Evolutionary conservation across 1,140 invertebrate genomes (phyloP), one percentile per base, ranked within the genome.

Genomic region (Drosophila eugracilis): DNA sequence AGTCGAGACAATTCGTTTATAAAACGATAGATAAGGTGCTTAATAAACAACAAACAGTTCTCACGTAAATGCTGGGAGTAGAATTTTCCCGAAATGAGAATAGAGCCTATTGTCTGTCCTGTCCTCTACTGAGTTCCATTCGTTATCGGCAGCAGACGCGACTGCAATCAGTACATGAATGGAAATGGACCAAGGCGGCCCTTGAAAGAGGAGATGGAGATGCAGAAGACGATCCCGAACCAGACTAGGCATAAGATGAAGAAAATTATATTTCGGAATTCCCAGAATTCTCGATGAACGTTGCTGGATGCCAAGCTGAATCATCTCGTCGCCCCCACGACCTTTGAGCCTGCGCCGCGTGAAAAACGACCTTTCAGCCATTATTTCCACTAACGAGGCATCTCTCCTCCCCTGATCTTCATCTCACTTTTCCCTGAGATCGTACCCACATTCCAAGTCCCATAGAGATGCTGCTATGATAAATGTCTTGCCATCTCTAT

Each of bases 281-380:
- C 83, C 83, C 75, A 71, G 84, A 88, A 88, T 89, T 89, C 52
- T 88, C 58, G 48, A 41, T 21, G 45, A 60, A 53, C 63, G 30
- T 88, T 54, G 48, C 36, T 21, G 45, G 60, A 53, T 62, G 30
- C 14, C 62, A 42, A 69, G 81, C 81, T 86, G 81, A 86, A 88
- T 86, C 81, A 86, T 88, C 81, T 76, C 67, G 50, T 50, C 47
- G 53, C 45, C 59, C 30, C 72, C 80, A 71, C 81, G 83, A 88
- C 83, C 83, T 86, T 86, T 86, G 78, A 83, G 74, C 71, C 50
- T 45, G 59, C 70, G 32, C 75, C 78, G 83, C 78, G 83, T 89
- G 83, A 86, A 86, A 88, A 86, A 88, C 83, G 83, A 86, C 83
- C 83, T 86, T 88, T 86, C 83, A 78, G 48, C 78, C 62, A 88